Evolutionary conservation across 2,113 vertebrate genomes (phyloP).

Genomic region (Nycticryphes semicollaris): DNA sequence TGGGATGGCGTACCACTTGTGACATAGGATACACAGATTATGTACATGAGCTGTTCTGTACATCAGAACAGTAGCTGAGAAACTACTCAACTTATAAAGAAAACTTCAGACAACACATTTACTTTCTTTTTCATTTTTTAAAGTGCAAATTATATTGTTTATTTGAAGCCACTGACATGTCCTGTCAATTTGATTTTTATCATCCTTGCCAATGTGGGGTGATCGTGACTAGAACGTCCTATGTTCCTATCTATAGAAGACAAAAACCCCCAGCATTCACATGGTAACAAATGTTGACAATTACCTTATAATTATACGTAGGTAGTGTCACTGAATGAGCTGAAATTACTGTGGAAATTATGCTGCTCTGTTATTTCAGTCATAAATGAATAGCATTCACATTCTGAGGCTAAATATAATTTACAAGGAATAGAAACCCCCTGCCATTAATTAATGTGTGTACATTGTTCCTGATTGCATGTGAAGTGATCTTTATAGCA

Average conservation of each 20-base stretch:
- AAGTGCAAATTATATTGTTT: conserved; percentile 46
- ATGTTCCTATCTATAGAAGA: conserved; percentile 33
- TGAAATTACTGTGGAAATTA: conserved; percentile 80
- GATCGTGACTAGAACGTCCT: conserved; percentile 38
- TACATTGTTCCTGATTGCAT: background rate
- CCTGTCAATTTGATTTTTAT: conserved; percentile 55
- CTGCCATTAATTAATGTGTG: conserved; percentile 50
- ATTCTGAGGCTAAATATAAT: conserved; percentile 67
- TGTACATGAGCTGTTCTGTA: background rate
- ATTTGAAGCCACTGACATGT: conserved; percentile 33
- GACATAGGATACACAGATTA: background rate
- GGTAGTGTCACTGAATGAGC: conserved; percentile 81
- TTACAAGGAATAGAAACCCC: conserved; percentile 54
- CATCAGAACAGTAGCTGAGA: too few relatives aligned
- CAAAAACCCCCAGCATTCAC: conserved; percentile 41
- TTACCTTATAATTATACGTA: conserved; percentile 81
- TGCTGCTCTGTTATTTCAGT: conserved; percentile 70
- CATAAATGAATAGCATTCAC: conserved; percentile 62
- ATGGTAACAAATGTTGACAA: conserved; percentile 76
- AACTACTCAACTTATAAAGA: background rate
- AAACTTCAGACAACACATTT: conserved; percentile 56
- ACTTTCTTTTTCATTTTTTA: conserved; percentile 25
- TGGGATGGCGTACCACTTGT: background rate
- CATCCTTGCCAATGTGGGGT: conserved; percentile 30
- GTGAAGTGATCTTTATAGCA: conserved; percentile 42